These are phyloP conservation scores for Dendrocincla fuliginosa DNA, from an alignment of 2,797 vertebrate species.

Conservation along the genomic window DNA sequence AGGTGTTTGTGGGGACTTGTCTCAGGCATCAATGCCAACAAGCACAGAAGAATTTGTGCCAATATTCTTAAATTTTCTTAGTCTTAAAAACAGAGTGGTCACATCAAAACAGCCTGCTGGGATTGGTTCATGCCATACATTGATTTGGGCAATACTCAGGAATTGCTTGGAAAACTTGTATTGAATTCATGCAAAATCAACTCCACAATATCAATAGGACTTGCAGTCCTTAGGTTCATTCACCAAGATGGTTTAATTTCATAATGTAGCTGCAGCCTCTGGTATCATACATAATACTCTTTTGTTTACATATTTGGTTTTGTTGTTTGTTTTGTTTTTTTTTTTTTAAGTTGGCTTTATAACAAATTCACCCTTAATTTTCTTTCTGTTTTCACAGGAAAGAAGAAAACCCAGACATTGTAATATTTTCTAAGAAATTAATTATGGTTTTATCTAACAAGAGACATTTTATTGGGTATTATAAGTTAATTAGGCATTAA, in stretches of 20 bases:
- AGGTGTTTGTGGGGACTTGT: neutral
- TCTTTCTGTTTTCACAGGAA: neutral
- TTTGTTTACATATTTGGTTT: neutral
- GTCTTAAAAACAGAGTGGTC: neutral
- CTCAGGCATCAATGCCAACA: neutral
- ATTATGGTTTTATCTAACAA: neutral
- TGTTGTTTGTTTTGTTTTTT: no score
- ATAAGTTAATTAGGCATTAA: neutral
- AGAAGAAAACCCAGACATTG: neutral
- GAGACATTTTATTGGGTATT: neutral
- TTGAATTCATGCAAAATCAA: neutral
- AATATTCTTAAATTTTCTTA: neutral
- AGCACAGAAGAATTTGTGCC: neutral
- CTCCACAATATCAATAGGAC: fast-evolving
- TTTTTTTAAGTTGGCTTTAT: neutral
- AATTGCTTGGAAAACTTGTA: neutral
- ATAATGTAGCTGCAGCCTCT: neutral
- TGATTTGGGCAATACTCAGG: neutral
- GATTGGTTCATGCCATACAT: fast-evolving
- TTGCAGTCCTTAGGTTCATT: neutral
- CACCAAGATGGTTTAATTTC: neutral
- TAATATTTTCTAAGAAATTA: neutral
- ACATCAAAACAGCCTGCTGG: neutral
- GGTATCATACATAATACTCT: neutral
- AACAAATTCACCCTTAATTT: neutral